Evolutionary conservation across 1,140 invertebrate genomes (phyloP).

Genomic region (Pseudomyrmex gracilis): DNA sequence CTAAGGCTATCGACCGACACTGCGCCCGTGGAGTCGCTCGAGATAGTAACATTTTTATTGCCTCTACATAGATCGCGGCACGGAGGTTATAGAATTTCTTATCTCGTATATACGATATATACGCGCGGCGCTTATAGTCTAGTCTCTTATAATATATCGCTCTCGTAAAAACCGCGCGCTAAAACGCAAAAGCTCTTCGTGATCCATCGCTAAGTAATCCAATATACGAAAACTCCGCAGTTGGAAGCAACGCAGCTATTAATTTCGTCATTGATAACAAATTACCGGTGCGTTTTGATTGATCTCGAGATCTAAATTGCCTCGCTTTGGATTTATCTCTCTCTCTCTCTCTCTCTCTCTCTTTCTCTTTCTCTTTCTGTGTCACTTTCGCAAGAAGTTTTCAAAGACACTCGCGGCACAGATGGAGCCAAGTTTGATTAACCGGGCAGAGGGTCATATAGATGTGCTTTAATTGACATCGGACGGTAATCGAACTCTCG

Average conservation of each 20-base stretch:
- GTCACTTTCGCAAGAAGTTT: not conserved
- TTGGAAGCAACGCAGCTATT: not conserved
- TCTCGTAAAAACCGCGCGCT: no score
- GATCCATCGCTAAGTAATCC: no score
- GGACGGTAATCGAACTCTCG: not conserved
- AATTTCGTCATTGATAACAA: not conserved
- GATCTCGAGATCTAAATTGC: not conserved
- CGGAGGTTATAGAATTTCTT: not conserved
- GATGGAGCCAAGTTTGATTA: slow-evolving; percentile 5
- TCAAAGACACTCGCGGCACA: not conserved
- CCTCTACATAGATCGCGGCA: not conserved
- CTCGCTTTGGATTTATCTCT: not conserved
- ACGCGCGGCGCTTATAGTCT: not conserved
- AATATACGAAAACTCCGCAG: no score
- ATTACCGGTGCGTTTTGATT: not conserved
- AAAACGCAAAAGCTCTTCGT: no score
- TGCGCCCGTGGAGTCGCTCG: not conserved
- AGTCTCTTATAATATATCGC: not conserved
- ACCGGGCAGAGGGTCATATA: not conserved
- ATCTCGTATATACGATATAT: no score
- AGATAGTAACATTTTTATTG: slow-evolving; percentile 9
- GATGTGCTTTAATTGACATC: slow-evolving; percentile 4
- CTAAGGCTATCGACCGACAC: slow-evolving; percentile 37
- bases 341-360: not conserved
- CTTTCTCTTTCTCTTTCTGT: not conserved